These are phyloP conservation scores for Pipistrellus nathusii DNA, from an alignment of 2,797 vertebrate species.

Conservation along the genomic window DNA sequence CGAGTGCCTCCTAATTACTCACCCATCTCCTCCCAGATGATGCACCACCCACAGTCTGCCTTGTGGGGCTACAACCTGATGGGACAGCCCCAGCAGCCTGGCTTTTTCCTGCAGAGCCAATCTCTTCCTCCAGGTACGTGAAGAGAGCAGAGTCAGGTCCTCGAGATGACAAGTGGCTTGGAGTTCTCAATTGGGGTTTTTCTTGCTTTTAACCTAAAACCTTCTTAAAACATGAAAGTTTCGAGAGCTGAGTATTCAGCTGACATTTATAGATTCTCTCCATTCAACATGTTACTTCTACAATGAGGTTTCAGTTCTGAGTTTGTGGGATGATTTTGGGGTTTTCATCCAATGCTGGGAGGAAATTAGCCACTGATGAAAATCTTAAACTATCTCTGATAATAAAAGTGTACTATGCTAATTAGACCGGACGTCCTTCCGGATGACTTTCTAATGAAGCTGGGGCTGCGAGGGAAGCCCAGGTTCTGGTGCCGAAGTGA, in stretches of 20 bases:
- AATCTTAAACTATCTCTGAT: not conserved
- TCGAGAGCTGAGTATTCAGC: not conserved
- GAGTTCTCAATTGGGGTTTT: not conserved
- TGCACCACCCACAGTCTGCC: constrained; percentile 81
- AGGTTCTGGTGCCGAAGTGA: too few species aligned
- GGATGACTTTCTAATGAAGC: too few species aligned
- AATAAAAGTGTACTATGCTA: too few species aligned
- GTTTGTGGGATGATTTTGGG: not conserved
- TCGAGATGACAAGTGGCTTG: not conserved
- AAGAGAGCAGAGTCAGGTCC: fast-evolving
- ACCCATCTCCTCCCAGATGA: constrained; percentile 85
- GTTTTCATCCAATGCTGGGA: not conserved
- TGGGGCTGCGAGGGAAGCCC: too few species aligned
- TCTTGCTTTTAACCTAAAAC: not conserved
- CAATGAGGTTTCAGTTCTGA: not conserved
- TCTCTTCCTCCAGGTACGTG: constrained; percentile 83
- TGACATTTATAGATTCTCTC: not conserved
- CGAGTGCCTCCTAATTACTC: constrained; percentile 86
- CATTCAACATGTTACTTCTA: not conserved
- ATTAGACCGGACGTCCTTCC: too few species aligned
- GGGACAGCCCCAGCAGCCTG: constrained; percentile 83
- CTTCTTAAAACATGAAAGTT: not conserved
- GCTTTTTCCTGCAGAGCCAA: constrained; percentile 86
- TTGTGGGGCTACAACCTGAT: constrained; percentile 87
- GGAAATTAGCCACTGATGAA: not conserved